Evolutionary conservation across 2,797 vertebrate species (phyloP), one percentile per base, ranked within the genome.

Genomic region (Micropoecilia bifurca): DNA sequence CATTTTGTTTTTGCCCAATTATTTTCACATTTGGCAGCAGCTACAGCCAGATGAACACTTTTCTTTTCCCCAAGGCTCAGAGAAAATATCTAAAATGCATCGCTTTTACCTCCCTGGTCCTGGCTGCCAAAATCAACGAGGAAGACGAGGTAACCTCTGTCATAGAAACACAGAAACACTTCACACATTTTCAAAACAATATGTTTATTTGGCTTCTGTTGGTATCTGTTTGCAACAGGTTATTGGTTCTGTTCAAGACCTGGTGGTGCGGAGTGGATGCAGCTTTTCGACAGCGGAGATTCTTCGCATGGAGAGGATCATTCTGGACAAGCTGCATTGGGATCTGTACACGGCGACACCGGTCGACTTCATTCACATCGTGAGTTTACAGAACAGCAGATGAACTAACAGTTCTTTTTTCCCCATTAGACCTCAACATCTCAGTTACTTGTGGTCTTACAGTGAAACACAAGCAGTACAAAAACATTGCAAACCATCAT

Each of bases 241-340:
- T 83, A 96, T 96, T 74, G 96, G 96, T 89, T 96, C 86, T 36
- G 91, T 97, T 81, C 96, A 92, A 94, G 96, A 91, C 85, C 96
- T 97, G 80, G 94, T 94, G 59, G 94, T 87, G 91, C 96, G 92
- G 94, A 96, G 96, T 89, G 95, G 94, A 83, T 97, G 96, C 93
- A 95, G 87, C 91, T 95, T 95, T 91, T 96, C 96, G 53, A 96
- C 95, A 48, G 96, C 95, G 3, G 96, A 98, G 93, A 96, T 97
- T 93, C 96, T 96, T 90, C 96, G 96, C 91, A 98, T 96, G 96
- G 97, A 97, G 95, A 95, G 96, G 91, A 95, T 96, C 93, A 96
- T 96, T 92, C 95, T 97, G 73, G 96, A 95, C 92, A 97, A 96
- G 92, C 96, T 98, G 94, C 95, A 96, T 80, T 96, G 96, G 97